Base-by-base conservation (phyloP, 2,888 invertebrate genomes). In the Caenorhabditis wallacei region DNA sequence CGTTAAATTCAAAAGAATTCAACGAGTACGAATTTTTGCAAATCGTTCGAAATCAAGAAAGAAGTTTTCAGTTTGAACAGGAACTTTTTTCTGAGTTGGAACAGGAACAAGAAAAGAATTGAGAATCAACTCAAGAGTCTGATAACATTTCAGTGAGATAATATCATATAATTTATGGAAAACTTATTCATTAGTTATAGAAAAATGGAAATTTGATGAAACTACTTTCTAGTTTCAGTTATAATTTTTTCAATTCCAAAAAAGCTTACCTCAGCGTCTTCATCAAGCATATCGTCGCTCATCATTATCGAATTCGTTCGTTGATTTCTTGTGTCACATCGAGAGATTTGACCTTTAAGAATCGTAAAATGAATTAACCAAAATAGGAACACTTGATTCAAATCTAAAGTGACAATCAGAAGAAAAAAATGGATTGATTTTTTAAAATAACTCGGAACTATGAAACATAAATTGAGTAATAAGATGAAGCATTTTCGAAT, bases 271-370 rank as follows among this genome's bases (percentile, higher is more conserved):
- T 57, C 57, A 46, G 46, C 70, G 26, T 57, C 46, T 30, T 70
- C 70, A 7, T 70, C 70, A 0, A 70, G 46, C 46, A 63, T 46
- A 63, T 63, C 63, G 46, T 70, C 70, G 35, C 70, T 70, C 46
- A 70, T 70, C 70, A 57, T 57, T 51, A 30, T 10, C 18, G 8
- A 48, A 20, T 20, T 64, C 51, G 37, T 40, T 59, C n/a, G 53
- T 13, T 53, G 66, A 16, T 66, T 18, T 40, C 20, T 40, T 20
- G 24, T 53, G 37, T 51, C 40, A 53, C 51, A 66, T 51, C 13
- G 16, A 51, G 7, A 43, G 3, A 35, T 51, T 30, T n/a, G 53
- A 37, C 30, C 51, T 66, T 66, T 37, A 66, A 53, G 18, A 53
- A 66, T 66, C 66, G 51, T 46, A 30, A 30, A 40, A 26, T 48